Base-by-base conservation (phyloP, 2,888 invertebrate genomes). In the Monochamus alternatus region DNA sequence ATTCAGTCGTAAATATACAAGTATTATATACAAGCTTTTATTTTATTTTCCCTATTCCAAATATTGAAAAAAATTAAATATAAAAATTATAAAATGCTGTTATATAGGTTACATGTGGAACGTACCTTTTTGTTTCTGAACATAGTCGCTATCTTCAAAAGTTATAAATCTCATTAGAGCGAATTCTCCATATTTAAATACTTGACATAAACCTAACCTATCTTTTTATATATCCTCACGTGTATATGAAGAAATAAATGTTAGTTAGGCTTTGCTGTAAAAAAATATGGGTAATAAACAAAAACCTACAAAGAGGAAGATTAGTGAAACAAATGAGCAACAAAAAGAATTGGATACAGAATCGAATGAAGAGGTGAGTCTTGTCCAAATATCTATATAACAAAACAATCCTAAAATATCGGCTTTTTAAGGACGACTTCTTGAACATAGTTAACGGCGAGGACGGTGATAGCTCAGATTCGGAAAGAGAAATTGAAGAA, bases 1-100 rank as follows among this genome's bases (percentile, higher is more conserved):
- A 89, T 89, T 88, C 87, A 86, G 86, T 87, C 87, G 87, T 88
- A 87, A 87, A 88, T 87, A 89, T 88, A 89, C 87, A 88, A 88
- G 86, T 88, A 87, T 88, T 87, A 88, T 86, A 86, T 83, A 85
- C 69, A 47, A 30, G 10, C 2, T 10, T 12, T 47, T 55, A 44
- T 69, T 69, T 69, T 32, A 68, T 58, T 68, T 58, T 22, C 10
- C 8, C 30, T 47, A 22, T 38, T 44, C 30, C 31, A 3, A 47
- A 10, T 4, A 22, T 12, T 4, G 12, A n/a, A 10, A 38, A 22
- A 8, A 38, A 38, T 1, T 1, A 22, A 22, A 22, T 22, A 22
- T 22, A 22, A 22, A 22, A 22, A 22, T 22, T 22, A 22, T 22
- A 22, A 22, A 22, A 22, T 22, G 22, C 22, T 0, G 22, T 22